A percentile compares a stretch with the other conserved stretches of the same genome.
These are phyloP conservation scores for Nomada hirtipes DNA, from an alignment of 2,888 invertebrate genomes.

Conservation along the genomic window DNA sequence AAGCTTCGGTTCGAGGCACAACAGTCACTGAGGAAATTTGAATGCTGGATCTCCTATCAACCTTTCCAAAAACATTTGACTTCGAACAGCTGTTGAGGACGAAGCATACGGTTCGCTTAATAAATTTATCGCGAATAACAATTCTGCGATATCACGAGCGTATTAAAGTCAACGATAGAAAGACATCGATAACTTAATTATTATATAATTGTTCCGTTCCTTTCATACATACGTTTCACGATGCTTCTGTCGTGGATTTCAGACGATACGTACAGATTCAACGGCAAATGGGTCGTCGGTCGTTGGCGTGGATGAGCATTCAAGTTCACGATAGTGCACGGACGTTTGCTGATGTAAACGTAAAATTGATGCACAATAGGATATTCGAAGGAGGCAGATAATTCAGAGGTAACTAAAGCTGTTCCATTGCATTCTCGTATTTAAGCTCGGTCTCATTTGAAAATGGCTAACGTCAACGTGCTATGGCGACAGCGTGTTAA, in stretches of 20 bases:
- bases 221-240: not conserved
- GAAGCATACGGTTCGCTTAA: slow-evolving; percentile 32
- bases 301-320: not conserved
- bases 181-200: not conserved
- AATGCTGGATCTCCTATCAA: slow-evolving; percentile 73
- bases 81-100: slow-evolving; percentile 74
- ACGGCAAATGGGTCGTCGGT: slow-evolving; percentile 1
- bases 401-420: not conserved
- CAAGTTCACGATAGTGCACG: not conserved
- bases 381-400: no score
- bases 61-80: slow-evolving; percentile 72
- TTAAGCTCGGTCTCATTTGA: not conserved
- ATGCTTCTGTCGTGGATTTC: slow-evolving; percentile 2
- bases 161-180: not conserved
- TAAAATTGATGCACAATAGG: not conserved
- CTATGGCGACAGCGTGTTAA: not conserved
- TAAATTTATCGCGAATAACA: not conserved
- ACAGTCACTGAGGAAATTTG: slow-evolving; percentile 81
- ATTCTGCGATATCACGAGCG: not conserved
- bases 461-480: not conserved
- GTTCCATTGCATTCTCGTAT: not conserved
- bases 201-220: not conserved
- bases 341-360: not conserved
- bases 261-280: not conserved
- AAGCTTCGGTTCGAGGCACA: slow-evolving; percentile 70